Evolutionary conservation across 1,140 invertebrate genomes (phyloP), one percentile per base, ranked within the genome.

Genomic region (Zaprionus nigranus): DNA sequence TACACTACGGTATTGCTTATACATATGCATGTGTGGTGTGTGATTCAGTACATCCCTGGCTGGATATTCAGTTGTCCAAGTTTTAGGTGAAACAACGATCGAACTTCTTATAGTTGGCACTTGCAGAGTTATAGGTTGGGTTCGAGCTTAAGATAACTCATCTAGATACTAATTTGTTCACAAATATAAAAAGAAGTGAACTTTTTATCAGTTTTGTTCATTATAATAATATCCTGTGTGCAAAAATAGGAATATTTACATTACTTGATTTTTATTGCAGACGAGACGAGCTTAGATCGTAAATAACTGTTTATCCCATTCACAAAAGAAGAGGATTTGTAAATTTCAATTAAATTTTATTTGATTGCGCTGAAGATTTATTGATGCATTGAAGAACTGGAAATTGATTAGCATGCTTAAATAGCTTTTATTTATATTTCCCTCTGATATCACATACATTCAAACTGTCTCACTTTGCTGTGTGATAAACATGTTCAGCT

Each of bases 301-400:
- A 66, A 59, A 64, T 65, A 65, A 40, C 66, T 54, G 28, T 9
- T 51, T 43, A 68, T 34, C 13, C 62, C 46, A 51, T 12, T 22
- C n/a, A 15, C 46, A 36, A 65, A n/a, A 34, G n/a, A 1, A 17
- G 12, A 5, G 46, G 40, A 63, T 70, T 65, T 54, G 61, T 78
- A 75, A 77, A 78, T 70, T 81, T 81, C 61, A 85, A 85, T 85
- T 85, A 75, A 81, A 75, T 75, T 81, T 53, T 46, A 73, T 79
- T 67, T 51, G 65, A 71, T 73, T 78, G 43, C 15, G 12, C 56
- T 51, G 64, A 36, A 72, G 78, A 76, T 76, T 79, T 80, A 85
- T 85, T 84, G 73, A 81, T 81, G 59, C 71, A 56, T 53, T 81
- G 69, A 81, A 78, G 69, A 75, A 75, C 49, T 68, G 53, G 58